A percentile compares a stretch with the other conserved stretches of the same genome.
phyloP scores from a whole-genome alignment of 2,888 invertebrate genomes.

The Lacanobia oleracea region DNA sequence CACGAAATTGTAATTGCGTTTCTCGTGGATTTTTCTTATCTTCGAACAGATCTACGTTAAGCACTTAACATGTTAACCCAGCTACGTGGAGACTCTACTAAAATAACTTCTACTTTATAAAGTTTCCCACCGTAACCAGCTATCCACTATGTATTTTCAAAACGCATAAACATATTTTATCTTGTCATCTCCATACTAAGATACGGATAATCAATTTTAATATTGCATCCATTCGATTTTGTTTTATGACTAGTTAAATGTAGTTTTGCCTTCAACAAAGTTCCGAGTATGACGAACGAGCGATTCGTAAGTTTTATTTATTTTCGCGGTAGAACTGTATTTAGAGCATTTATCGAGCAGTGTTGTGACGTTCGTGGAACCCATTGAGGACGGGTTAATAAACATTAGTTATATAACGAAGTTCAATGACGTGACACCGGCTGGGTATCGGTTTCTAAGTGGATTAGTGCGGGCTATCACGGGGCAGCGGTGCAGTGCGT shows the following conservation, averaged over 20 bases:
- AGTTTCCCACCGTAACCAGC: not conserved
- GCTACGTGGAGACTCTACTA: slow-evolving; percentile 6
- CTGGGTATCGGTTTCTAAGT: slow-evolving; percentile 74
- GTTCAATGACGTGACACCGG: slow-evolving; percentile 73
- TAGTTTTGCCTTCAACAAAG: slow-evolving; percentile 67
- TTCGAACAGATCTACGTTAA: slow-evolving; percentile 35
- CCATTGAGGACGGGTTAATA: slow-evolving; percentile 53
- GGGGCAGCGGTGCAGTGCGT: slow-evolving; percentile 71
- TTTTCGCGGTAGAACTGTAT: slow-evolving; percentile 57
- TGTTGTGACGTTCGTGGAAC: slow-evolving; percentile 58
- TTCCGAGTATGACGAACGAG: slow-evolving; percentile 61
- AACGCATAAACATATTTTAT: slow-evolving; percentile 55
- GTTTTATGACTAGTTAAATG: slow-evolving; percentile 66
- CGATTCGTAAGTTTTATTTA: slow-evolving; percentile 61
- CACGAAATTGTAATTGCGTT: slow-evolving; percentile 62
- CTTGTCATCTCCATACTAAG: slow-evolving; percentile 42
- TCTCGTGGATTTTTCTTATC: slow-evolving; percentile 52
- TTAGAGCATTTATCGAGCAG: slow-evolving; percentile 42
- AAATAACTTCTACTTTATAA: slow-evolving; percentile 36
- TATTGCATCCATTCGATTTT: slow-evolving; percentile 63
- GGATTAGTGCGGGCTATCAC: slow-evolving; percentile 82
- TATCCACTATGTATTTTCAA: slow-evolving; percentile 9
- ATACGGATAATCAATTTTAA: slow-evolving; percentile 68
- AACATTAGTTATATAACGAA: slow-evolving; percentile 63
- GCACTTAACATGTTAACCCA: slow-evolving; percentile 25